phyloP scores from a whole-genome alignment of 1,140 invertebrate species.

The Babylonia areolata region DNA sequence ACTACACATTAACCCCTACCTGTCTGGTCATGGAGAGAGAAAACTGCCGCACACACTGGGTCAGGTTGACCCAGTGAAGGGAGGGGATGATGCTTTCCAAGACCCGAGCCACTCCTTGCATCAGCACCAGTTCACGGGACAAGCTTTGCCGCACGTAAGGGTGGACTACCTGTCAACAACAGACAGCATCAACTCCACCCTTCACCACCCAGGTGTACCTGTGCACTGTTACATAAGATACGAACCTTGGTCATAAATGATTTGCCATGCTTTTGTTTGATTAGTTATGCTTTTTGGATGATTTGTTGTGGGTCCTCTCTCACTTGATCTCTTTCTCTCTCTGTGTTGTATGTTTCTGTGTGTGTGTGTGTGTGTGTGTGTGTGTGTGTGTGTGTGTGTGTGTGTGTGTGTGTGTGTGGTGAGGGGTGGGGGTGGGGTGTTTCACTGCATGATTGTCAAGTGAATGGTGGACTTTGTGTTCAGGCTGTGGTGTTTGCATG shows the following conservation, averaged over 20 bases:
- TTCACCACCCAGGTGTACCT: no score
- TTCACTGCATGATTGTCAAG: no score
- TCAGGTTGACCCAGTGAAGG: constrained; percentile 74
- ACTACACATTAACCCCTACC: constrained; percentile 60
- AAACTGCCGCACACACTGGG: constrained; percentile 78
- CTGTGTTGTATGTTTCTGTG: no score
- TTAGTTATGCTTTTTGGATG: neutral
- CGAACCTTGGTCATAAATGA: neutral
- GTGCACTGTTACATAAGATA: neutral
- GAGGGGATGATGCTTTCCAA: constrained; percentile 70
- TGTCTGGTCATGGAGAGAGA: constrained; percentile 76
- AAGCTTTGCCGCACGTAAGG: constrained; percentile 73
- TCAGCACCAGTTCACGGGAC: constrained; percentile 75
- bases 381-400: neutral
- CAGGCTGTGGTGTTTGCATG: no score
- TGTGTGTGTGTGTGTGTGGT: no score
- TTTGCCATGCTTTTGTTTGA: neutral
- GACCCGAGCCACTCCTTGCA: constrained; percentile 70
- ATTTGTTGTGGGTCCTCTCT: neutral
- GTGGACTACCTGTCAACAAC: constrained; percentile 67
- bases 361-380: constrained; percentile 19
- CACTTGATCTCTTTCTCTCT: no score
- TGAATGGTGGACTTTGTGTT: no score
- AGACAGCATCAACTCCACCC: neutral
- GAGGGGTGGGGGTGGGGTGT: no score